These are phyloP conservation scores for Miichthys miiuy DNA, from an alignment of 2,797 vertebrate species.

Conservation along the genomic window DNA sequence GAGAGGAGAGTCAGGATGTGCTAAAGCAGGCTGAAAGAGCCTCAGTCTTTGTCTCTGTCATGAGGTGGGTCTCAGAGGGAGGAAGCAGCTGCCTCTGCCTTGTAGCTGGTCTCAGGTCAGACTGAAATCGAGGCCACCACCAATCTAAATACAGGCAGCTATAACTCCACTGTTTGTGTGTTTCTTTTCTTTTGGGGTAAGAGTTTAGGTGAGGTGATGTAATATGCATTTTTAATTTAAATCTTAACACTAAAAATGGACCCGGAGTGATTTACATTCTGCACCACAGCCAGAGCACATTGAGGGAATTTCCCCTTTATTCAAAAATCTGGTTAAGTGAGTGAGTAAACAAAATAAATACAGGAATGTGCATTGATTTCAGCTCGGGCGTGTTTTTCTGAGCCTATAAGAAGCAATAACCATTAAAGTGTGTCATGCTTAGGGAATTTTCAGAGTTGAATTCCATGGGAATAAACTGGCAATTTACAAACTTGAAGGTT, in stretches of 20 bases:
- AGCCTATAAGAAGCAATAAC: constrained; percentile 15
- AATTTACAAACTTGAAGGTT: too few relatives aligned
- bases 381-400: not conserved
- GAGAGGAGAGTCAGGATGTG: not conserved
- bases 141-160: not conserved
- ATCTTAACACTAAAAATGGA: constrained; percentile 7
- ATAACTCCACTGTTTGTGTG: not conserved
- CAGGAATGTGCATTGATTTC: constrained; percentile 16
- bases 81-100: constrained; percentile 12
- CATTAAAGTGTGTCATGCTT: too few relatives aligned
- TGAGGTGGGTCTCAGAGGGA: constrained; percentile 14
- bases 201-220: constrained; percentile 5
- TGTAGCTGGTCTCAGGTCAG: constrained; percentile 18
- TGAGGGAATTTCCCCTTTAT: not conserved
- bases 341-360: constrained; percentile 17
- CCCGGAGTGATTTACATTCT: not conserved
- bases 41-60: constrained; percentile 15
- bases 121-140: not conserved
- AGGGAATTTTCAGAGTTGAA: too few relatives aligned
- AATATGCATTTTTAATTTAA: constrained; percentile 8
- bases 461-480: too few relatives aligned
- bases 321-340: constrained; percentile 8
- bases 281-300: not conserved
- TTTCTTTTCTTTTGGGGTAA: not conserved
- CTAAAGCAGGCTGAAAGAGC: constrained; percentile 17